Evolutionary conservation across 2,113 vertebrate species (phyloP).

Genomic region (Pipa parva): DNA sequence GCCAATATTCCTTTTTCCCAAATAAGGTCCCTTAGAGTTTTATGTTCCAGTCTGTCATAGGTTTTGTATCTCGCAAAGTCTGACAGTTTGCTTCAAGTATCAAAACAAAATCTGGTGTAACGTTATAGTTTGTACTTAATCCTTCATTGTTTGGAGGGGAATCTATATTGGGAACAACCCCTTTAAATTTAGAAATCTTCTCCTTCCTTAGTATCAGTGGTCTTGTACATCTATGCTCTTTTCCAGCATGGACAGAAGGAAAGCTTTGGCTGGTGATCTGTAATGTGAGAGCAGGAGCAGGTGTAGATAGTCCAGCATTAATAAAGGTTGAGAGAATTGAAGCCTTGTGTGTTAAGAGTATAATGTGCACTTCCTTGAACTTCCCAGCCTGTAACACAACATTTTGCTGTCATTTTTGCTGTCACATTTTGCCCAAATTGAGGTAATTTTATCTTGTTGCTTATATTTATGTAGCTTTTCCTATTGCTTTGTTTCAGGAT

Average conservation of each 20-base stretch:
- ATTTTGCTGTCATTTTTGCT: too few relatives aligned
- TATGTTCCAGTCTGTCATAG: too few relatives aligned
- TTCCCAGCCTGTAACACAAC: too few relatives aligned
- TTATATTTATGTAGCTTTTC: too few relatives aligned
- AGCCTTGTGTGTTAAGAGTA: not conserved
- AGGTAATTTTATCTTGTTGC: too few relatives aligned
- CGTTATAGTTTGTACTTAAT: not conserved
- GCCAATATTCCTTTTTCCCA: too few relatives aligned
- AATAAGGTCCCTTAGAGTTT: too few relatives aligned
- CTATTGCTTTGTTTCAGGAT: too few relatives aligned
- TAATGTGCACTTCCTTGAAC: too few relatives aligned
- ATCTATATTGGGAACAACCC: not conserved
- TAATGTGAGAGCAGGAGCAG: constrained; percentile 16
- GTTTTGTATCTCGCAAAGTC: too few relatives aligned
- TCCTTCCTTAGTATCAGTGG: constrained; percentile 9
- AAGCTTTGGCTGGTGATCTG: constrained; percentile 4
- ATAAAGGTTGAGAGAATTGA: constrained; percentile 1
- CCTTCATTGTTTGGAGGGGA: not conserved
- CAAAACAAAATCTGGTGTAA: not conserved
- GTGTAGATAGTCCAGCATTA: not conserved
- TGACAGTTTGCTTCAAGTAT: not conserved
- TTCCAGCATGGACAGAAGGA: not conserved
- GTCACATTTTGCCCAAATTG: too few relatives aligned
- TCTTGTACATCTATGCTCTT: not conserved
- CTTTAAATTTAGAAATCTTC: not conserved